Conservation (phyloP, 2,113 vertebrate species). For the Nothocercus nigrocapillus region DNA sequence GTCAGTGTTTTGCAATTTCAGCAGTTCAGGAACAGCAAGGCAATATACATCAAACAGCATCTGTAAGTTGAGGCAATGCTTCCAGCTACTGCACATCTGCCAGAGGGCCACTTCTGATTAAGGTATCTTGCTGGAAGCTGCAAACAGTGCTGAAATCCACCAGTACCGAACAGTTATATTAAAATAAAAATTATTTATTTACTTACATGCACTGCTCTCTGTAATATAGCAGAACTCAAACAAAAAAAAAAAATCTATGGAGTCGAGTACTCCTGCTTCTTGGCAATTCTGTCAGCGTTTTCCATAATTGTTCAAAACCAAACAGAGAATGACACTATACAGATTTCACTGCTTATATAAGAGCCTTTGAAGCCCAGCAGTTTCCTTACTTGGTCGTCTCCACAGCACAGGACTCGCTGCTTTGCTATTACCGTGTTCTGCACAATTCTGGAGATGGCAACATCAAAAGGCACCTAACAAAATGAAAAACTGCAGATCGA, state of each 20-base stretch:
- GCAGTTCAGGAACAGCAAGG: neutral
- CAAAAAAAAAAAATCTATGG: neutral
- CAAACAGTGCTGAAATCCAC: neutral
- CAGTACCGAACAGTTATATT: neutral
- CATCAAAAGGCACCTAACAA: neutral
- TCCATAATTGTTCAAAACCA: neutral
- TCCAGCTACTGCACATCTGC: neutral
- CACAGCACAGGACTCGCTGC: neutral
- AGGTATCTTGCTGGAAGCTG: neutral
- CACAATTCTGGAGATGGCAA: neutral
- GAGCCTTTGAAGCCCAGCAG: neutral
- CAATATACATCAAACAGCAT: neutral
- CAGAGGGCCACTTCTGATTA: neutral
- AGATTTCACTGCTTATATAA: neutral
- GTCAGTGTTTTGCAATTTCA: neutral
- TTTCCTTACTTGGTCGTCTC: conserved; percentile 42
- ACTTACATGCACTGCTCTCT: neutral
- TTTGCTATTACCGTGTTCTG: neutral
- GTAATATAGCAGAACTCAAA: neutral
- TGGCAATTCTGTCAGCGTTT: neutral
- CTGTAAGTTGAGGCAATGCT: neutral
- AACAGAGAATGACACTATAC: neutral
- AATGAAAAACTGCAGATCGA: neutral
- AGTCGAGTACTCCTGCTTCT: neutral
- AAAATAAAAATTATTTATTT: neutral